A percentile compares a stretch with the other conserved stretches of the same genome.
Evolutionary conservation across 1,140 invertebrate genomes (phyloP).

Genomic region (Chlorops oryzae): DNA sequence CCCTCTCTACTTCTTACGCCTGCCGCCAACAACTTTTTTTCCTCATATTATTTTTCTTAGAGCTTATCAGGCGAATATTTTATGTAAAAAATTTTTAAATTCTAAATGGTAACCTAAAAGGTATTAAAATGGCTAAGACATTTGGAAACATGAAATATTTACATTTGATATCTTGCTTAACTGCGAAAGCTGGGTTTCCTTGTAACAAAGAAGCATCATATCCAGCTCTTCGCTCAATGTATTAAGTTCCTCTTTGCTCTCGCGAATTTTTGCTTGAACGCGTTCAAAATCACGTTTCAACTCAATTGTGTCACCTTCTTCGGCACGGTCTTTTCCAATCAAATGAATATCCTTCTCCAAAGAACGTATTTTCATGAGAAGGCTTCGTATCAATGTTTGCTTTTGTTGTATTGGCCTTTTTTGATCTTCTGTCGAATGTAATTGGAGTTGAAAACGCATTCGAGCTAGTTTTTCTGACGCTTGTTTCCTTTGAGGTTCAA

Average conservation of each 20-base stretch:
- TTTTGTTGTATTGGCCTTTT: conserved; percentile 84
- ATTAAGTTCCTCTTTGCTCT: conserved; percentile 84
- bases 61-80: too few species aligned
- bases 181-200: conserved; percentile 69
- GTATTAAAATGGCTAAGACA: too few species aligned
- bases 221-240: conserved; percentile 86
- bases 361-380: conserved; percentile 72
- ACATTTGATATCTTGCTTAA: conserved; percentile 53
- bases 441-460: conserved; percentile 87
- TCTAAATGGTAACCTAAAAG: too few species aligned
- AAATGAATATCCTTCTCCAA: conserved; percentile 89
- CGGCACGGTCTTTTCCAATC: conserved; percentile 71
- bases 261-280: conserved; percentile 64
- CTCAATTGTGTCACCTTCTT: conserved; percentile 62
- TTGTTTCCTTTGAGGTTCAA: conserved; percentile 92
- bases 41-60: too few species aligned
- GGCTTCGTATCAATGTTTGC: conserved; percentile 77
- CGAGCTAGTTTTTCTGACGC: conserved; percentile 80
- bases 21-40: too few species aligned
- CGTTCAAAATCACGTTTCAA: conserved; percentile 68
- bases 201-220: conserved; percentile 84
- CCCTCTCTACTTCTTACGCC: too few species aligned
- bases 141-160: too few species aligned
- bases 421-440: conserved; percentile 85
- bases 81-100: too few species aligned